Base-by-base conservation (phyloP, 1,140 invertebrate genomes). In the Propsilocerus akamusi region DNA sequence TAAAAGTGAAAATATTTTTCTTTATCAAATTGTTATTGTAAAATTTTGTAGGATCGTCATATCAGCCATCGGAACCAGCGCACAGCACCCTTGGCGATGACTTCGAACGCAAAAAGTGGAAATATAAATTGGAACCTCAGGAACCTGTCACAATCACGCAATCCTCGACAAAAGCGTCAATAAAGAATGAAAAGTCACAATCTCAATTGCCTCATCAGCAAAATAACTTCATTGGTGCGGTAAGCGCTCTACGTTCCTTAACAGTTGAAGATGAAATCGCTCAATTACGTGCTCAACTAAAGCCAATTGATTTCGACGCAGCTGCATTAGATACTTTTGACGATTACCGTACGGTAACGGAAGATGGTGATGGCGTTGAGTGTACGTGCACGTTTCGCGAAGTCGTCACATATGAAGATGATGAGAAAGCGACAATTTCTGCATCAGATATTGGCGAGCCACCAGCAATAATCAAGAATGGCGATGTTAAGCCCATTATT, bases 401-500 rank as follows among this genome's bases (percentile, higher is more conserved):
- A 28, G 53, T 55, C 25, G 46, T 41, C 10, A 41, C 34, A n/a
- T 41, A 41, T 20, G 14, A 14, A 8, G 34, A 41, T 41, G 34
- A 41, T 6, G 5, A 17, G 11, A 14, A 41, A 30, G n/a, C n/a
- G n/a, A n/a, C n/a, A n/a, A n/a, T n/a, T n/a, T n/a, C n/a, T n/a
- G n/a, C n/a, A n/a, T n/a, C n/a, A 2, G 17, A 20, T 41, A 30
- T 30, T 30, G 10, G 14, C 3, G 34, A 41, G 14, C 57, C 61
- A 28, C 67, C 71, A 49, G 62, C 68, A 47, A 76, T 79, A 53
- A 60, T 66, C 46, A 72, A 72, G 72, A 60, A 59, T 48, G 67
- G 67, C 26, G 60, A 58, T 48, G 64, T 68, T 20, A 58, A 61
- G 26, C 48, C 53, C 34, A n/a, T n/a, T n/a, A n/a, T n/a, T n/a